A percentile compares a stretch with the other conserved stretches of the same genome.
These are phyloP conservation scores for Drosophila nigrodunni DNA, from an alignment of 1,140 invertebrate genomes.

Conservation along the genomic window DNA sequence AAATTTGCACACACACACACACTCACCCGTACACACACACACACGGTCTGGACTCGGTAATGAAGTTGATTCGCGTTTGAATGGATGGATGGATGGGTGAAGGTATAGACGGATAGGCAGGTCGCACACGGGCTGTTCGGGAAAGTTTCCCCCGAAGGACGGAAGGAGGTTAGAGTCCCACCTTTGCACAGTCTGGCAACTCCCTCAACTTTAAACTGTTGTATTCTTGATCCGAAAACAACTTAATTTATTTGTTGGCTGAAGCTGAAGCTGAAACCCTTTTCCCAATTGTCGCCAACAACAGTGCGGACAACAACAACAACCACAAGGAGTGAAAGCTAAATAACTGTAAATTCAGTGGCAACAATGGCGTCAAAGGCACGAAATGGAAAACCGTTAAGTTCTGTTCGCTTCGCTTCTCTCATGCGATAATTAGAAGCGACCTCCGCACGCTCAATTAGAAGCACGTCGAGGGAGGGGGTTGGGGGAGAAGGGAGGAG, in stretches of 20 bases:
- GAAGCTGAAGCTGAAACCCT: constrained; percentile 30
- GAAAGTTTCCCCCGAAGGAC: neutral
- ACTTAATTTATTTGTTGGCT: constrained; percentile 70
- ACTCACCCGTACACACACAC: neutral
- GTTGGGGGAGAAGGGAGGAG: neutral
- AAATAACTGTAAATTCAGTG: constrained; percentile 42
- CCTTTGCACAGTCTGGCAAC: constrained; percentile 13
- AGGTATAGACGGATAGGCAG: constrained; percentile 36
- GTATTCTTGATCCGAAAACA: constrained; percentile 53
- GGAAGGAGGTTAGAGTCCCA: neutral
- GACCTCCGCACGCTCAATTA: constrained; percentile 78
- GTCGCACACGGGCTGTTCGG: constrained; percentile 3
- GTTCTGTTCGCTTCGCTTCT: constrained; percentile 36
- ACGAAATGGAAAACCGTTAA: constrained; percentile 67
- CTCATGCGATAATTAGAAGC: constrained; percentile 79
- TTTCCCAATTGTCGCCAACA: constrained; percentile 61
- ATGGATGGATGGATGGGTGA: constrained; percentile 50
- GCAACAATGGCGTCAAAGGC: constrained; percentile 70
- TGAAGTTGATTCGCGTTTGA: constrained; percentile 66
- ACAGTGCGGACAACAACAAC: constrained; percentile 16
- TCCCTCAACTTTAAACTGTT: constrained; percentile 64
- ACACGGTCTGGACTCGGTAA: constrained; percentile 48
- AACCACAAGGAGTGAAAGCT: constrained; percentile 1
- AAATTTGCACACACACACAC: constrained; percentile 68
- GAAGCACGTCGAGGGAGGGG: constrained; percentile 51